Evolutionary conservation across 2,113 vertebrate genomes (phyloP).

Genomic region (Pangasianodon hypophthalmus): DNA sequence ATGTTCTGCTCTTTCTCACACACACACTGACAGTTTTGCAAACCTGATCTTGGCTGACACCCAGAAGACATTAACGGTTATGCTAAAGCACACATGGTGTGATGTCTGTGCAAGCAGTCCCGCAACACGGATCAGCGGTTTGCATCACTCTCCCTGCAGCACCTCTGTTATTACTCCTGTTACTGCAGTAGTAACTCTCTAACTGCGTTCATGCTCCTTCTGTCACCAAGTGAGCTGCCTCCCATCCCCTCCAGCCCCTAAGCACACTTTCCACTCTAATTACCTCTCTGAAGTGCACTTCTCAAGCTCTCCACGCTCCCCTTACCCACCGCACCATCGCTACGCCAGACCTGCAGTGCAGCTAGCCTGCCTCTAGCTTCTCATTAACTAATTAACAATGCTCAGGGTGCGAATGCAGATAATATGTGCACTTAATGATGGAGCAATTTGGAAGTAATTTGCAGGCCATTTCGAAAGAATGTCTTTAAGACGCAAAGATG

Average conservation of each 20-base stretch:
- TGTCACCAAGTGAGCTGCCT: constrained; percentile 53
- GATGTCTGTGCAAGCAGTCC: constrained; percentile 15
- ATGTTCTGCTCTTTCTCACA: neutral
- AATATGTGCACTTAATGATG: constrained; percentile 58
- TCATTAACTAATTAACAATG: constrained; percentile 64
- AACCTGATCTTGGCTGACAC: constrained; percentile 9
- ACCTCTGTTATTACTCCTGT: constrained; percentile 22
- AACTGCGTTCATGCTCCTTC: constrained; percentile 35
- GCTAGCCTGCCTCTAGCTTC: constrained; percentile 34
- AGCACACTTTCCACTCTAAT: constrained; percentile 56
- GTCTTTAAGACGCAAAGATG: constrained; percentile 1
- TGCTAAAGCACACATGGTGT: constrained; percentile 8
- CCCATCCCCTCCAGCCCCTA: constrained; percentile 42
- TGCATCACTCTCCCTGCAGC: constrained; percentile 31
- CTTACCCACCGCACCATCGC: constrained; percentile 31
- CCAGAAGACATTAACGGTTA: constrained; percentile 25
- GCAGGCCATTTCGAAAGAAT: constrained; percentile 40
- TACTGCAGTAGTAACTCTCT: constrained; percentile 31
- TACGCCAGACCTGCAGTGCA: constrained; percentile 52
- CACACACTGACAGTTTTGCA: constrained; percentile 9
- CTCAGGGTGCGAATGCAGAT: constrained; percentile 49
- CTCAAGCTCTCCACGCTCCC: neutral
- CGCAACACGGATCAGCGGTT: constrained; percentile 35
- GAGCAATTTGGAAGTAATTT: constrained; percentile 57
- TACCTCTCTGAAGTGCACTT: constrained; percentile 47